phyloP scores from a whole-genome alignment of 2,888 invertebrate genomes.

The Melinopterus prodromus region DNA sequence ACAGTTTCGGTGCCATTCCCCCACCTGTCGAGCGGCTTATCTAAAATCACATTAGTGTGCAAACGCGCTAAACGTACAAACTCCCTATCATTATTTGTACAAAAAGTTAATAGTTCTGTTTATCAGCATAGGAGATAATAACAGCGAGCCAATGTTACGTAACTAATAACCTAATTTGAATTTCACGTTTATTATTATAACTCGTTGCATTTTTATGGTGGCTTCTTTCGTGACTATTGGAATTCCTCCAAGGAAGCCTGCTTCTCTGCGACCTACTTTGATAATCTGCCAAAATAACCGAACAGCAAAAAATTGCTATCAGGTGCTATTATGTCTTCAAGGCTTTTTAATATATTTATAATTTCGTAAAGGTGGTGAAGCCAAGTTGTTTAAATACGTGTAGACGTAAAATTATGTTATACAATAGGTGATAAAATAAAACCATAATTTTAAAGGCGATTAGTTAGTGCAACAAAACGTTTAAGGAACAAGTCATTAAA shows the following conservation, averaged over 20 bases:
- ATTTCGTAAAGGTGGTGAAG: neutral
- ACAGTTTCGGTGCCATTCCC: neutral
- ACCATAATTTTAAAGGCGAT: neutral
- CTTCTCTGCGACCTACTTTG: neutral
- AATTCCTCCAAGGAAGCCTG: slow-evolving; percentile 5
- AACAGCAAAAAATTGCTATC: slow-evolving; percentile 11
- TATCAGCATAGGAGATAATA: slow-evolving; percentile 20
- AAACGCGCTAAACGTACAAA: neutral
- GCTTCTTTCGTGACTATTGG: slow-evolving; percentile 10
- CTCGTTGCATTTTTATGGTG: slow-evolving; percentile 15
- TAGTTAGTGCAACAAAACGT: neutral
- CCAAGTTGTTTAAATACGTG: slow-evolving; percentile 8
- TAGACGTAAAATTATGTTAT: neutral
- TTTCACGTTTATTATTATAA: slow-evolving; percentile 20
- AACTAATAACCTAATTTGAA: slow-evolving; percentile 15
- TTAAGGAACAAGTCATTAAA: neutral
- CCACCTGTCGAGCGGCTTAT: neutral
- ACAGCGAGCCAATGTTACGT: neutral
- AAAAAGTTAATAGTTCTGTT: slow-evolving; percentile 25
- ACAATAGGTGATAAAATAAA: neutral
- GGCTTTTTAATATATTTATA: neutral
- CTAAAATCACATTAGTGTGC: neutral
- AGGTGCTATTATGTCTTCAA: slow-evolving; percentile 10
- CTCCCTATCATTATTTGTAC: slow-evolving; percentile 10
- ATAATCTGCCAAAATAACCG: neutral